Conservation (phyloP, 2,797 vertebrate species). For the Xerus rutilus region DNA sequence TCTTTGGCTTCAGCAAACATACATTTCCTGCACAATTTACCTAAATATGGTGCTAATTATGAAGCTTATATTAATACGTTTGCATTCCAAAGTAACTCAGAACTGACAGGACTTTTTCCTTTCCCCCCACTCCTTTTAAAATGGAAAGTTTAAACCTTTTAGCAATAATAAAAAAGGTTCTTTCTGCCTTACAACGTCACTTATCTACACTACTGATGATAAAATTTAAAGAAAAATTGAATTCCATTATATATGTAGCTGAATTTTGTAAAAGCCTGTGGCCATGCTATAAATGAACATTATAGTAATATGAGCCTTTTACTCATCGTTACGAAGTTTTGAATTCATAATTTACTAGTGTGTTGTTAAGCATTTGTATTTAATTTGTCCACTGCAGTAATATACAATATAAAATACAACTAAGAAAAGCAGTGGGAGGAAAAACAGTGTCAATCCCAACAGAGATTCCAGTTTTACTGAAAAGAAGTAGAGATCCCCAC, state of each 20-base stretch:
- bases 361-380: constrained; percentile 13
- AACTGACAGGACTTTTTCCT: background rate
- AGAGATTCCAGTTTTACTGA: background rate
- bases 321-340: background rate
- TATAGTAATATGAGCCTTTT: background rate
- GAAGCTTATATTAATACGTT: background rate
- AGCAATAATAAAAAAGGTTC: background rate
- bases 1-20: background rate
- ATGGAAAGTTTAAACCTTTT: background rate
- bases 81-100: background rate
- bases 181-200: background rate
- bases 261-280: background rate
- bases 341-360: constrained; percentile 28
- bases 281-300: background rate
- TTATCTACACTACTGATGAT: background rate
- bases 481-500: background rate
- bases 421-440: background rate
- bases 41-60: background rate
- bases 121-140: background rate
- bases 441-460: background rate
- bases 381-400: background rate
- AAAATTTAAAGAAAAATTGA: constrained; percentile 38
- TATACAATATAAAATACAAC: constrained; percentile 15
- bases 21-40: background rate
- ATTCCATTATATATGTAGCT: background rate